phyloP scores from a whole-genome alignment of 2,888 invertebrate species.

The Nycteola revayana region DNA sequence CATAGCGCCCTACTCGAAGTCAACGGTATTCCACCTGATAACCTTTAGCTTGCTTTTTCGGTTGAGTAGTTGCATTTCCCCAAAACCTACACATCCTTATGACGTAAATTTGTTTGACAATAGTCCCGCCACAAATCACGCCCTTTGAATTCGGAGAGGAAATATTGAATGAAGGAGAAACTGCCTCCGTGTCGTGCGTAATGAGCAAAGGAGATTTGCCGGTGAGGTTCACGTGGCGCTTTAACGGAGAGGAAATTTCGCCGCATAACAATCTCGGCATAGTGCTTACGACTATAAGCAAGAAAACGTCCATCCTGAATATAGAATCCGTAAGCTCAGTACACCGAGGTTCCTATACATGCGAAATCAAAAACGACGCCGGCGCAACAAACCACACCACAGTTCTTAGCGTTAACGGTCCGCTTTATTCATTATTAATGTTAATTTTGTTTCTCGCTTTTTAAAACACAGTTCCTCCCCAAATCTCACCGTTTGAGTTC shows the following conservation, averaged over 20 bases:
- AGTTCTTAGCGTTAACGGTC: slow-evolving; percentile 84
- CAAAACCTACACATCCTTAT: slow-evolving; percentile 30
- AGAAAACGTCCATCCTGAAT: slow-evolving; percentile 84
- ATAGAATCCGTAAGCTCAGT: slow-evolving; percentile 84
- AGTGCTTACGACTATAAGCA: slow-evolving; percentile 82
- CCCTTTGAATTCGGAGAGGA: slow-evolving; percentile 89
- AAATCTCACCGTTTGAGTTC: slow-evolving; percentile 85
- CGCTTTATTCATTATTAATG: slow-evolving; percentile 44
- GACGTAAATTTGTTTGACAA: slow-evolving; percentile 31
- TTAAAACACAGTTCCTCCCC: slow-evolving; percentile 83
- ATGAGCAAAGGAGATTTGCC: slow-evolving; percentile 92
- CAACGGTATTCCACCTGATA: slow-evolving; percentile 82
- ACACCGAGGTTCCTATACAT: slow-evolving; percentile 85
- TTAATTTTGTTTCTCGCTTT: slow-evolving; percentile 41
- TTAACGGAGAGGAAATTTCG: slow-evolving; percentile 75
- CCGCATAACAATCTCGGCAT: slow-evolving; percentile 81
- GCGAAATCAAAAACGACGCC: slow-evolving; percentile 84
- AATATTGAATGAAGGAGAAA: slow-evolving; percentile 87
- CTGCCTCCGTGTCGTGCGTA: slow-evolving; percentile 87
- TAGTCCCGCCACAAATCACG: slow-evolving; percentile 88
- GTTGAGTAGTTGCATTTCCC: slow-evolving; percentile 34
- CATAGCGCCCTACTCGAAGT: slow-evolving; percentile 87
- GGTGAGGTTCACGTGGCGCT: slow-evolving; percentile 88
- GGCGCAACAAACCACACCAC: slow-evolving; percentile 83
- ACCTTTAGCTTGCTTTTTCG: slow-evolving; percentile 47